A percentile compares a stretch with the other conserved stretches of the same genome.
These are phyloP conservation scores for Macrocentrus cingulum DNA, from an alignment of 1,140 invertebrate species.

Conservation along the genomic window DNA sequence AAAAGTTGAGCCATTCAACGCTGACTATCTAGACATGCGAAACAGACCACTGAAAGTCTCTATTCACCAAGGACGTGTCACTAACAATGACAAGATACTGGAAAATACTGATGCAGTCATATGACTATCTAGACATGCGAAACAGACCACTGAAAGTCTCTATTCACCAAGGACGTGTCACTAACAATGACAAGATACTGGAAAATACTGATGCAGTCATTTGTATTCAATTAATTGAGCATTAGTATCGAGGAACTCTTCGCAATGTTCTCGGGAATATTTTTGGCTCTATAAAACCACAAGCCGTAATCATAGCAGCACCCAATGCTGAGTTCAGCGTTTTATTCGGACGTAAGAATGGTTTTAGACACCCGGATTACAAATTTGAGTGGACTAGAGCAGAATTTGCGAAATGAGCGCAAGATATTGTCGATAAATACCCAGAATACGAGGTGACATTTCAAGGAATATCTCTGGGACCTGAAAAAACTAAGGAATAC, in stretches of 20 bases:
- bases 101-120: no score
- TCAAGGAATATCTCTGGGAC: conserved; percentile 69
- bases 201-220: conserved; percentile 68
- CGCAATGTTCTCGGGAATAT: conserved; percentile 71
- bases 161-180: conserved; percentile 67
- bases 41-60: no score
- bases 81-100: no score
- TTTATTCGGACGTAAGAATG: conserved; percentile 69
- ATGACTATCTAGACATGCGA: conserved; percentile 58
- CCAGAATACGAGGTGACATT: conserved; percentile 71
- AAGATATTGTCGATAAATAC: conserved; percentile 67
- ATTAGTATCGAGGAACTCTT: conserved; percentile 74
- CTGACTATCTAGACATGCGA: no score
- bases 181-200: conserved; percentile 62
- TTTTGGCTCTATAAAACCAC: conserved; percentile 80
- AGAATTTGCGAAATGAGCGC: conserved; percentile 80
- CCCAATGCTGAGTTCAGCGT: conserved; percentile 90
- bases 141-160: conserved; percentile 58
- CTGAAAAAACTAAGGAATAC: conserved; percentile 61
- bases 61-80: no score
- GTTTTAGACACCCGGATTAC: conserved; percentile 83
- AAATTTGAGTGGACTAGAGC: conserved; percentile 90
- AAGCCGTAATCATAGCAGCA: conserved; percentile 80
- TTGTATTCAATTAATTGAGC: conserved; percentile 86
- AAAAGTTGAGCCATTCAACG: conserved; percentile 57